Percentiles rank a stretch among this genome's conserved stretches.
Conservation (phyloP, 2,888 invertebrate genomes). For the Thalpophila matura region DNA sequence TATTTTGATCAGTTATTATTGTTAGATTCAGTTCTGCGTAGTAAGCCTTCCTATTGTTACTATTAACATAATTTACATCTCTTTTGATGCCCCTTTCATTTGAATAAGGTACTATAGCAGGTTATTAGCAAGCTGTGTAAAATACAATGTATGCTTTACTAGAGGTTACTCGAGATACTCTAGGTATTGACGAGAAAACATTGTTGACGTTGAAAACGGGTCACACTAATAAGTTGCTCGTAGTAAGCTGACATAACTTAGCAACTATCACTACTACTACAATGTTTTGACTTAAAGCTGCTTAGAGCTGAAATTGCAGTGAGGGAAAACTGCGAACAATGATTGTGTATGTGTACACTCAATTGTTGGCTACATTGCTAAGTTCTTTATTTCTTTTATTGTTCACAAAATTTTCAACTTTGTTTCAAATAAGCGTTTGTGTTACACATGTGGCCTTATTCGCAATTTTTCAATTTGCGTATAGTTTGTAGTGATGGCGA, state of each 20-base stretch:
- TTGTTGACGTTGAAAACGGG: conserved; percentile 17
- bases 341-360: conserved; percentile 38
- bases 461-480: neutral
- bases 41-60: conserved; percentile 18
- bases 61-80: conserved; percentile 18
- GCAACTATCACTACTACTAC: conserved; percentile 10
- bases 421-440: conserved; percentile 13
- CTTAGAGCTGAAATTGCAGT: conserved; percentile 14
- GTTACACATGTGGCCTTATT: conserved; percentile 17
- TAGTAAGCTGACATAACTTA: conserved; percentile 14
- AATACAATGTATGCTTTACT: conserved; percentile 33
- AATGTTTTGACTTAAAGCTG: conserved; percentile 22
- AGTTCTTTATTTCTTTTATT: conserved; percentile 19
- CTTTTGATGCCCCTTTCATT: conserved; percentile 14
- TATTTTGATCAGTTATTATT: conserved; percentile 3
- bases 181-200: conserved; percentile 17
- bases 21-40: neutral
- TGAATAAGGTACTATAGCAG: neutral
- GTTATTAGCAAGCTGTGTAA: conserved; percentile 11
- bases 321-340: conserved; percentile 37
- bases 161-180: conserved; percentile 15
- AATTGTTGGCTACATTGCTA: conserved; percentile 18
- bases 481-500: neutral
- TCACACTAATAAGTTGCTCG: conserved; percentile 13
- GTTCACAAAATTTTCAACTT: conserved; percentile 4